Conservation (phyloP, 2,113 vertebrate genomes). For the Solenodon paradoxus region DNA sequence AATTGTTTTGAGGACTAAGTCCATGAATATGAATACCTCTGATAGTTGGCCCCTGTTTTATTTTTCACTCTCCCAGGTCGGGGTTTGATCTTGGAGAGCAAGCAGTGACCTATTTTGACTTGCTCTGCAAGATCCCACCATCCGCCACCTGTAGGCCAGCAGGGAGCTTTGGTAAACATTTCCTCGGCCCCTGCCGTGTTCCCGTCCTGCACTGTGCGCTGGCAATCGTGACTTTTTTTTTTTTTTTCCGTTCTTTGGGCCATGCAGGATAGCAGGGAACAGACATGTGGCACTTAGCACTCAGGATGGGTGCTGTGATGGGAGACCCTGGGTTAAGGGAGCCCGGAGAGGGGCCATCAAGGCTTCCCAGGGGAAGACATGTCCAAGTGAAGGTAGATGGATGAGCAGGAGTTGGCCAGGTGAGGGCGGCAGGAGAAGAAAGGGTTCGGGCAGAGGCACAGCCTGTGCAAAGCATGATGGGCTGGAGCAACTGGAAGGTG, state of each 20-base stretch:
- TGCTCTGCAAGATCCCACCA: neutral
- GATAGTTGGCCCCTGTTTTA: neutral
- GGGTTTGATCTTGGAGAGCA: neutral
- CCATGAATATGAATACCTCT: neutral
- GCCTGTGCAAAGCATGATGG: neutral
- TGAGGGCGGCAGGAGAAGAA: neutral
- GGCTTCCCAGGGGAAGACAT: neutral
- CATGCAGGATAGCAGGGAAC: neutral
- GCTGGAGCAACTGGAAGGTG: too few relatives aligned
- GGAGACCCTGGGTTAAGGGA: neutral
- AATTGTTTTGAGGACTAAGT: neutral
- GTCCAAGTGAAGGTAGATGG: neutral
- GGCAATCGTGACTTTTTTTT: neutral
- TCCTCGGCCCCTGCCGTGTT: neutral
- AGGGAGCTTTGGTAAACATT: neutral
- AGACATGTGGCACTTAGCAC: neutral
- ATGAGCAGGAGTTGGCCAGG: neutral
- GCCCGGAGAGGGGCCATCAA: neutral
- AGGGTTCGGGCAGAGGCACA: neutral
- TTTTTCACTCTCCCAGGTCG: neutral
- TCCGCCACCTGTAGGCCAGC: neutral
- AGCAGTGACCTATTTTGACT: neutral
- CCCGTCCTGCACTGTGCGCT: neutral
- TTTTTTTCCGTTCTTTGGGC: neutral
- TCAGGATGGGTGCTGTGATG: accelerated